Conservation (phyloP, 2,888 invertebrate genomes). For the Abscondita cerata region DNA sequence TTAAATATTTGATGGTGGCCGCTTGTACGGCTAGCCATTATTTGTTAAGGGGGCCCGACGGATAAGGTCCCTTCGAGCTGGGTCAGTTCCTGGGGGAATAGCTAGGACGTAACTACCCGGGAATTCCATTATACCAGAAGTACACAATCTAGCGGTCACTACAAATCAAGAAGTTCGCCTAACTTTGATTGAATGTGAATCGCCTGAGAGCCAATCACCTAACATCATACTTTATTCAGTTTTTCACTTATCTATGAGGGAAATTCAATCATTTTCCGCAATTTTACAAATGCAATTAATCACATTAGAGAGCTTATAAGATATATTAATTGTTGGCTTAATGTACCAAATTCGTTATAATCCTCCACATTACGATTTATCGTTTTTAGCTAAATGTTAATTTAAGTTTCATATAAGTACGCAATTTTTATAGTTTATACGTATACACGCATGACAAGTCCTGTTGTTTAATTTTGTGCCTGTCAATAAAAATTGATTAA, state of each 20-base stretch:
- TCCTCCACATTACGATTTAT: too few relatives aligned
- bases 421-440: too few relatives aligned
- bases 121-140: slow-evolving; percentile 55
- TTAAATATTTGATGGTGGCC: slow-evolving; percentile 52
- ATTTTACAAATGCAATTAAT: neutral
- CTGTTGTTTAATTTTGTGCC: too few relatives aligned
- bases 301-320: too few relatives aligned
- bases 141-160: slow-evolving; percentile 52
- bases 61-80: slow-evolving; percentile 48
- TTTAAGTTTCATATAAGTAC: too few relatives aligned
- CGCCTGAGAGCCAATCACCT: slow-evolving; percentile 47
- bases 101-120: slow-evolving; percentile 49
- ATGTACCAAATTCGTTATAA: too few relatives aligned
- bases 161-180: slow-evolving; percentile 50
- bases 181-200: slow-evolving; percentile 54
- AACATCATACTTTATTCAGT: slow-evolving; percentile 47
- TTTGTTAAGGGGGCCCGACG: slow-evolving; percentile 46
- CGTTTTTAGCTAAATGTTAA: too few relatives aligned
- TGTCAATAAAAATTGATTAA: too few relatives aligned
- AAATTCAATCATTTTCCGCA: slow-evolving; percentile 5
- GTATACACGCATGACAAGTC: too few relatives aligned
- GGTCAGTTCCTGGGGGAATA: slow-evolving; percentile 53
- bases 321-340: too few relatives aligned
- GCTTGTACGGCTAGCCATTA: slow-evolving; percentile 45
- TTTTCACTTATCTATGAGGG: slow-evolving; percentile 15